phyloP scores from a whole-genome alignment of 2,888 invertebrate genomes.

The Sisyra nigra region DNA sequence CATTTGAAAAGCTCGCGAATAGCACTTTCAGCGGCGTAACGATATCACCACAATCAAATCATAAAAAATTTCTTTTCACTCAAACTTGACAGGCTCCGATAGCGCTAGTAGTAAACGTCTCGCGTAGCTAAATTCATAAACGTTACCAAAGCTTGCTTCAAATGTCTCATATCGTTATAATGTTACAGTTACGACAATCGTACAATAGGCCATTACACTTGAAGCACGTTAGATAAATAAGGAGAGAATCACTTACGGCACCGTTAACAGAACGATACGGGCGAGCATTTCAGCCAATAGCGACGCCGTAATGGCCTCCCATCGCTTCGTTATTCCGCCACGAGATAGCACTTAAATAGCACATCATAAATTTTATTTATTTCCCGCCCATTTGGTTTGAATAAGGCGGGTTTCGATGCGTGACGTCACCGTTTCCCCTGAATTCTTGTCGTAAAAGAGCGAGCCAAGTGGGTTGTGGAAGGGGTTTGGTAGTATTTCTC shows the following conservation, averaged over 20 bases:
- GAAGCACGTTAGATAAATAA: constrained; percentile 6
- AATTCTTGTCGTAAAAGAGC: constrained; percentile 8
- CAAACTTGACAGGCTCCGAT: neutral
- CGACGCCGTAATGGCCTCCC: constrained; percentile 41
- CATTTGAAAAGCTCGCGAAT: neutral
- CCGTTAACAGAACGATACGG: constrained; percentile 4
- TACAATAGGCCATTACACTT: constrained; percentile 7
- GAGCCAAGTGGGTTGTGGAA: too few relatives aligned
- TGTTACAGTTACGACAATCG: constrained; percentile 2
- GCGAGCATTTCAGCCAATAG: constrained; percentile 31
- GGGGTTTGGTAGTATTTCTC: too few relatives aligned
- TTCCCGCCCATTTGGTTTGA: constrained; percentile 40
- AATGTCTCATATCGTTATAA: neutral
- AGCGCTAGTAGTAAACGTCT: too few relatives aligned
- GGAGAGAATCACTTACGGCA: constrained; percentile 7
- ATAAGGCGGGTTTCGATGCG: constrained; percentile 33
- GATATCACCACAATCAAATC: neutral
- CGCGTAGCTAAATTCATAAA: too few relatives aligned
- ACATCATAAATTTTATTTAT: constrained; percentile 32
- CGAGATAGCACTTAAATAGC: constrained; percentile 38
- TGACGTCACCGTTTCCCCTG: constrained; percentile 25
- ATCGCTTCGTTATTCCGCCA: constrained; percentile 31
- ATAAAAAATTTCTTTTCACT: constrained; percentile 14
- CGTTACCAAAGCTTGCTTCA: neutral
- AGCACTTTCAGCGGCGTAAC: neutral